These are phyloP conservation scores for Ophion ellenae DNA, from an alignment of 2,888 invertebrate genomes.

Conservation along the genomic window DNA sequence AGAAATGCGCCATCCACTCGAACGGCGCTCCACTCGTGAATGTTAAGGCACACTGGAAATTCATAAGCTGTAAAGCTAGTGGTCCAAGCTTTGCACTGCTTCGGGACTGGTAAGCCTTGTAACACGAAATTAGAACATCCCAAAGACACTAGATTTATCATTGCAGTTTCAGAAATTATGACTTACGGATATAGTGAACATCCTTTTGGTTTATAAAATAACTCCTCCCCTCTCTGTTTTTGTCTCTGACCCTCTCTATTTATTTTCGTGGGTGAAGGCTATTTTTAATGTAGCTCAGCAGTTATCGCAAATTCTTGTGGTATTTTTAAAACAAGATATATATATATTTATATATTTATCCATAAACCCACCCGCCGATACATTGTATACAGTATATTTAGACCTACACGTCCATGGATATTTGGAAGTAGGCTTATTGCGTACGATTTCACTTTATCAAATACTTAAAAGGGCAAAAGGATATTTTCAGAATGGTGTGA, in stretches of 20 bases:
- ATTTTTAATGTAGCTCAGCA: constrained; percentile 23
- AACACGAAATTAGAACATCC: constrained; percentile 28
- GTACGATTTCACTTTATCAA: background rate
- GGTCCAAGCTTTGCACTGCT: constrained; percentile 39
- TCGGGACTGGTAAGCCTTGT: constrained; percentile 34
- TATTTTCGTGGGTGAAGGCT: constrained; percentile 54
- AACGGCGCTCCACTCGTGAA: constrained; percentile 71
- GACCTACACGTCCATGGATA: background rate
- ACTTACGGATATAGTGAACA: background rate
- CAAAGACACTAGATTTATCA: constrained; percentile 14
- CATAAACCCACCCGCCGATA: background rate
- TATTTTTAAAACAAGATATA: background rate
- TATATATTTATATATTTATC: background rate
- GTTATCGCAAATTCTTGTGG: constrained; percentile 42
- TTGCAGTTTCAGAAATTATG: background rate
- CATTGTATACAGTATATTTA: background rate
- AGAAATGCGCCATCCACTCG: constrained; percentile 62
- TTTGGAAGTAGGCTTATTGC: background rate
- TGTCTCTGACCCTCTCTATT: too few relatives aligned
- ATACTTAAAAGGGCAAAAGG: background rate
- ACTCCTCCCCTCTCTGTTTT: too few relatives aligned
- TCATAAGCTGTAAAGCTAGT: constrained; percentile 67
- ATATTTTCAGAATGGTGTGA: constrained; percentile 7
- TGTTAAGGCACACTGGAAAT: constrained; percentile 75
- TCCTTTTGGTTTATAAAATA: background rate